These are phyloP conservation scores for Australoheros facetus DNA, from an alignment of 2,797 vertebrate species.

Conservation along the genomic window DNA sequence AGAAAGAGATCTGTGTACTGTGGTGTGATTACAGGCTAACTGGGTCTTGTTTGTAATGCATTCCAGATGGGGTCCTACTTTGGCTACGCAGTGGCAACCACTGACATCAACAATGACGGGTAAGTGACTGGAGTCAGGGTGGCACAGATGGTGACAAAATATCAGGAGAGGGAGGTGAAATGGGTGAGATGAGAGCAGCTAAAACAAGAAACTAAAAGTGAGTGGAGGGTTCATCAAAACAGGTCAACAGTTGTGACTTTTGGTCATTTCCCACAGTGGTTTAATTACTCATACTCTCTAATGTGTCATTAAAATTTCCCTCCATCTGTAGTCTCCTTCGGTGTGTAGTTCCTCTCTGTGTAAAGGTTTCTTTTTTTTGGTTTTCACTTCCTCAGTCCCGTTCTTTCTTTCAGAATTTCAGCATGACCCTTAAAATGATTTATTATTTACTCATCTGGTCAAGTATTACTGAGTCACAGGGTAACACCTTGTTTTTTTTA, in stretches of 20 bases:
- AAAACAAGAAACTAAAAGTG: constrained; percentile 1
- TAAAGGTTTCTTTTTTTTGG: not conserved
- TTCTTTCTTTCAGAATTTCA: not conserved
- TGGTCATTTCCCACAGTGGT: not conserved
- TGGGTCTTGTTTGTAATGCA: constrained; percentile 65
- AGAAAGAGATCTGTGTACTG: constrained; percentile 44
- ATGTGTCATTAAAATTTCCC: constrained; percentile 18
- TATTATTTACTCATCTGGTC: not conserved
- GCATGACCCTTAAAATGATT: not conserved
- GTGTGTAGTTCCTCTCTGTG: not conserved
- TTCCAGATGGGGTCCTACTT: constrained; percentile 93
- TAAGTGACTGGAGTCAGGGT: constrained; percentile 71
- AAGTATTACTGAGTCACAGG: not conserved
- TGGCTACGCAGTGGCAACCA: constrained; percentile 87
- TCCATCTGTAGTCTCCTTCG: not conserved
- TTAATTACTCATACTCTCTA: not conserved
- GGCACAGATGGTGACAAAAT: constrained; percentile 28
- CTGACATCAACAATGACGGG: constrained; percentile 88
- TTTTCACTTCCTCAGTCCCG: constrained; percentile 18
- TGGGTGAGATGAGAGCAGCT: not conserved
- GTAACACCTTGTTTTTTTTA: not conserved
- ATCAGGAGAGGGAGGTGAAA: not conserved
- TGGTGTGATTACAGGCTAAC: constrained; percentile 72
- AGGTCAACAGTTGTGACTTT: constrained; percentile 1
- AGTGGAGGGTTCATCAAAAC: constrained; percentile 10